Base-by-base conservation (phyloP, 2,113 vertebrate genomes). In the Tupaia tana region DNA sequence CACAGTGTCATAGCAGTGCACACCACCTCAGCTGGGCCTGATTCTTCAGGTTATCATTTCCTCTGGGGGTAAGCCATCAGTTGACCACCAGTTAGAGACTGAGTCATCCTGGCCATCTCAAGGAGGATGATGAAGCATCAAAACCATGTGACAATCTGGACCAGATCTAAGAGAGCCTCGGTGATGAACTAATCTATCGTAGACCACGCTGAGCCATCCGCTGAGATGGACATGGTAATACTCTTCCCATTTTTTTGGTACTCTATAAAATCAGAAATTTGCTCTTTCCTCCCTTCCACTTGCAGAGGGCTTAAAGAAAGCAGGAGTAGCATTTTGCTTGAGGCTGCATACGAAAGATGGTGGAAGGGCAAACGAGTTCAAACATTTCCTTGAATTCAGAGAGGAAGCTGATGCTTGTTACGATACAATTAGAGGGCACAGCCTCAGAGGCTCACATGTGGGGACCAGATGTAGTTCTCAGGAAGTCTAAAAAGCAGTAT, bases 351-450 rank as follows among this genome's bases (percentile, higher is more conserved):
- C 27, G 22, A 22, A 58, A 71, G 58, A 12, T 0, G 31, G 3
- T 31, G 71, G 82, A 83, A 77, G 29, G 61, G 13, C 20, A 67
- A 31, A 71, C 59, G 27, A 52, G 31, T 31, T 52, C 56, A 63
- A 77, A 56, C 31, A 9, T 25, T 84, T 31, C 61, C 81, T 61
- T 29, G 56, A 84, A 77, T 73, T 86, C 85, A 34, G 58, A 93
- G 75, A 75, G 66, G 61, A 92, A 84, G 67, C 25, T 20, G 63
- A 61, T 93, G 81, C 29, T 95, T 67, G 29, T 77, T 89, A 54
- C 10, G 16, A 29, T 75, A 20, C 63, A 81, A 90, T 93, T 69
- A 69, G 13, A 59, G 77, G 73, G 91, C 15, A 19, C 27, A 13
- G 61, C 56, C 56, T 52, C n/a, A 4, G 31, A 74, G 52, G 63